Base-by-base conservation (phyloP, 2,888 invertebrate genomes). In the Trachelus iudaicus region DNA sequence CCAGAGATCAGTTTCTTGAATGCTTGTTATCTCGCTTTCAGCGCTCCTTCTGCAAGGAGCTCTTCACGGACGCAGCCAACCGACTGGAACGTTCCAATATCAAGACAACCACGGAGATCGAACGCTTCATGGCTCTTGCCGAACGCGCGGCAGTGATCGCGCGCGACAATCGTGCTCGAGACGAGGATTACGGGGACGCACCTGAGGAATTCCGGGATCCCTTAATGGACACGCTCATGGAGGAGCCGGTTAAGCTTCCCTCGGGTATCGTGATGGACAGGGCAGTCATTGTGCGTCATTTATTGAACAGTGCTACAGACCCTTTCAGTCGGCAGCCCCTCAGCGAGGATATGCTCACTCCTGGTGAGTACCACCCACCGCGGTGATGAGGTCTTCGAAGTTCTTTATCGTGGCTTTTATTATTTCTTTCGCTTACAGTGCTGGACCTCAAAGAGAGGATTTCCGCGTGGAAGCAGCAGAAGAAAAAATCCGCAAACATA, bases 171-270 rank as follows among this genome's bases (percentile, higher is more conserved):
- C 95, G 96, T 91, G 95, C 97, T 87, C 95, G 95, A 82, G 98
- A 98, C 88, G 96, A 98, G 85, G 98, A 98, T 92, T 97, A 96
- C 90, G 97, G 97, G 34, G 98, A 98, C 92, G 98, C 98, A 69
- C 98, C 99, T 0, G 98, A 98, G 86, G 98, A 98, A 92, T 99
- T 98, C 92, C 95, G 96, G 91, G 99, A 99, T 93, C 98, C 98
- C 0, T 93, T 99, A 68, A 99, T 99, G 99, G 98, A 98, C 91
- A 98, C 98, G 0, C 93, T 99, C 76, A 99, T 99, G 98, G 96
- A 96, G 11, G 98, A 99, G 92, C 99, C 99, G 13, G 99, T 99
- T 13, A 93, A 96, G 81, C 93, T 99, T 87, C 98, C 98, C 3
- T 97, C 98, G 81, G 98, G 98, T 80, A 92, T 90, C 86, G 94